Base-by-base conservation (phyloP, 1,140 invertebrate species). In the Spodoptera litura region DNA sequence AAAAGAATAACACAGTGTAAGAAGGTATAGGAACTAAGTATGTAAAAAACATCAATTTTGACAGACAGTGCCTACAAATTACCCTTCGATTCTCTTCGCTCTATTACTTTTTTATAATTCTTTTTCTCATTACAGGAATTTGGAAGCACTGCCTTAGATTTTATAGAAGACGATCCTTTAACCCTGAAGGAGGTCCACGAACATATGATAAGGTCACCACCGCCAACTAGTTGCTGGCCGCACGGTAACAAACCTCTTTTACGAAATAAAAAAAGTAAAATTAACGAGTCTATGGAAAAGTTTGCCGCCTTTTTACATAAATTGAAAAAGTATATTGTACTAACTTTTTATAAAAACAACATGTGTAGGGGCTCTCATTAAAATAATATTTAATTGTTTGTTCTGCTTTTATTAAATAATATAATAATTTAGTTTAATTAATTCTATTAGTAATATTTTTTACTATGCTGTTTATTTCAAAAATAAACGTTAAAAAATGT, bases 141-240 rank as follows among this genome's bases (percentile, higher is more conserved):
- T 85, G 96, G 96, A 12, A 96, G 96, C 75, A 92, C 95, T 55
- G 90, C 95, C 4, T 86, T 95, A 78, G 96, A 96, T 82, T 93
- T 94, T 82, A 89, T 96, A 25, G 96, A 96, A 81, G 94, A 96
- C 81, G 97, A 97, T 89, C 97, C 97, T 0, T 85, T 97, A 59
- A 96, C 96, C 20, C 91, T 97, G 56, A 97, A 97, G 64, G 97
- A 97, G 89, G 96, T 97, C 51, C 97, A 98, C 89, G 96, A 98
- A 87, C 97, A 98, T 88, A 96, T 98, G 94, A 97, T 98, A 38
- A 93, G 97, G 56, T 97, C 97, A 83, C 97, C 97, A 27, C 97
- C 97, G 6, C 97, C 97, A 0, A 96, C 96, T 4, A 96, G 96
- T 71, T 95, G 95, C 79, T 96, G 96, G 96, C 96, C 96, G 4